Conservation (phyloP, 2,113 vertebrate species). For the Cnemophilus loriae region DNA sequence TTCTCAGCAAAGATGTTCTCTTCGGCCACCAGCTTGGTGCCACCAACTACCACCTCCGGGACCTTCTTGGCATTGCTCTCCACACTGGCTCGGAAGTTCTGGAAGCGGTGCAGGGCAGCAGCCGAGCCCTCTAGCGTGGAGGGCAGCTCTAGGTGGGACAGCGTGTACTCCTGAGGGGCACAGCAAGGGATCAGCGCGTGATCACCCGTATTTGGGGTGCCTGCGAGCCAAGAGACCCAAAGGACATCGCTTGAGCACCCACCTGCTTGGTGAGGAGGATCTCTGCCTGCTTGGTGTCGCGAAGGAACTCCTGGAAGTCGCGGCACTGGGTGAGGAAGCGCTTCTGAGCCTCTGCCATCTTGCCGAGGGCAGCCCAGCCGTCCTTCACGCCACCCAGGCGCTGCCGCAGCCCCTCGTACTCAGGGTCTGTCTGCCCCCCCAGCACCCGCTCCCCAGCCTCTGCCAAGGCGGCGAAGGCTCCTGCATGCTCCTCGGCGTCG, state of each 20-base stretch:
- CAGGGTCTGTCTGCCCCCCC: conserved; percentile 80
- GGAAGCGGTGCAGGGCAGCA: conserved; percentile 84
- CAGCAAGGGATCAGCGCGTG: fast-evolving
- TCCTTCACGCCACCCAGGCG: conserved; percentile 80
- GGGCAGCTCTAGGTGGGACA: conserved; percentile 85
- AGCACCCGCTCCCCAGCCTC: conserved; percentile 78
- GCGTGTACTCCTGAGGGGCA: conserved; percentile 82
- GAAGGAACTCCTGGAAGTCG: conserved; percentile 91
- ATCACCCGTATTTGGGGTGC: fast-evolving
- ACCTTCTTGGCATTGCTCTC: conserved; percentile 87
- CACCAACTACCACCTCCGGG: conserved; percentile 70
- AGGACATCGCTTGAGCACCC: fast-evolving
- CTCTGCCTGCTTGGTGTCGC: conserved; percentile 86
- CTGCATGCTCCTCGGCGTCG: conserved; percentile 78
- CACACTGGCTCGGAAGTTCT: conserved; percentile 84
- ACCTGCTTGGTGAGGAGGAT: conserved; percentile 94
- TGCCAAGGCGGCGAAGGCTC: conserved; percentile 73
- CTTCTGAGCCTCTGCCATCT: conserved; percentile 87
- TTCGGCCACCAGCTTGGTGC: conserved; percentile 79
- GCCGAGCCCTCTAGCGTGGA: conserved; percentile 84
- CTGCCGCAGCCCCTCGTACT: conserved; percentile 87
- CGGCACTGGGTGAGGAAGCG: conserved; percentile 81
- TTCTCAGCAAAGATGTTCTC: conserved; percentile 86
- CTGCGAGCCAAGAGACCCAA: fast-evolving
- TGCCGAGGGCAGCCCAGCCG: conserved; percentile 85